Percentiles rank a stretch among this genome's conserved stretches.
These are phyloP conservation scores for Cydia fagiglandana DNA, from an alignment of 1,140 invertebrate species.

Conservation along the genomic window DNA sequence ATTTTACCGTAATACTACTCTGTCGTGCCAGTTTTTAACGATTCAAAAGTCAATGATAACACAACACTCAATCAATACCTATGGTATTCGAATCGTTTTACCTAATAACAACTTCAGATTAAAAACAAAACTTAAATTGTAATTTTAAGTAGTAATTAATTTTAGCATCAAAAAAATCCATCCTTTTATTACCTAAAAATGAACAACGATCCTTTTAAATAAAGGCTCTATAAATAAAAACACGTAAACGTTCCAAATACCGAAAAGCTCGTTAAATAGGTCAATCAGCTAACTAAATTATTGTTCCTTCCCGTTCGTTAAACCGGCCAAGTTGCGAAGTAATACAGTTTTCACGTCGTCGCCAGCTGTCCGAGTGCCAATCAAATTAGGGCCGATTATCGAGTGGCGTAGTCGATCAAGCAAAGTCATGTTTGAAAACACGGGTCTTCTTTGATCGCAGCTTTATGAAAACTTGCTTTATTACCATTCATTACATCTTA, in stretches of 20 bases:
- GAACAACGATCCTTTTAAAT: not conserved
- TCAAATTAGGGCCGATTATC: constrained; percentile 71
- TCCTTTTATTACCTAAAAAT: not conserved
- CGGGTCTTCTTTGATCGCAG: not conserved
- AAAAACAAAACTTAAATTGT: not conserved
- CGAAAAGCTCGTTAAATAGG: constrained; percentile 36
- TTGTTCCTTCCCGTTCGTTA: constrained; percentile 47
- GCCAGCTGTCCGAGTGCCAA: constrained; percentile 60
- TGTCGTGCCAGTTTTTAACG: no score
- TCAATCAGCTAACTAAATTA: constrained; percentile 48
- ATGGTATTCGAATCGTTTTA: no score
- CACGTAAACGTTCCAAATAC: not conserved
- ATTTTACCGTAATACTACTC: no score
- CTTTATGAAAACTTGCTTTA: not conserved
- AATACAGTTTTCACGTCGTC: constrained; percentile 59
- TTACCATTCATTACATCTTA: not conserved
- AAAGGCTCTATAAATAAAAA: not conserved
- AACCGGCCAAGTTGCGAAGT: constrained; percentile 49
- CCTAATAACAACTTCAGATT: no score
- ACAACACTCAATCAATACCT: no score
- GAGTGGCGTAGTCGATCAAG: constrained; percentile 43
- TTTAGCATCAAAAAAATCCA: constrained; percentile 17
- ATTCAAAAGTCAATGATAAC: no score
- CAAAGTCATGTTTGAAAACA: constrained; percentile 21
- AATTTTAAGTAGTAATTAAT: not conserved